These are phyloP conservation scores for Micromesistius poutassou DNA, from an alignment of 2,797 vertebrate species.

Conservation along the genomic window DNA sequence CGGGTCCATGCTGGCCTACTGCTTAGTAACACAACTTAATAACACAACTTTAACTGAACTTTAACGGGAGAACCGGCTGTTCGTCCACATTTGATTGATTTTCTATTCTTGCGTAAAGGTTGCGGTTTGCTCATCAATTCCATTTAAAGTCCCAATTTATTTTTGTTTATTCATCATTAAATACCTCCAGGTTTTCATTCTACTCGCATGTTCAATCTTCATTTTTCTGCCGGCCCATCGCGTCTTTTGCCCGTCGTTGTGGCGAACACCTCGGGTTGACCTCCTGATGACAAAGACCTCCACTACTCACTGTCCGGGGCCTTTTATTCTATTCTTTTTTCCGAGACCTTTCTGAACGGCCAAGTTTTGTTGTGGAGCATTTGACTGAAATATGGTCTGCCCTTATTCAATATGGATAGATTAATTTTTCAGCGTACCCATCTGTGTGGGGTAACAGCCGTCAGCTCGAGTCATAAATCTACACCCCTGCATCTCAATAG, in stretches of 20 bases:
- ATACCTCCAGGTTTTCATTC: constrained; percentile 31
- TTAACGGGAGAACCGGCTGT: too few relatives aligned
- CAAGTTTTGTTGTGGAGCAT: constrained; percentile 61
- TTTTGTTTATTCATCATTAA: constrained; percentile 38
- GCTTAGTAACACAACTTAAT: too few relatives aligned
- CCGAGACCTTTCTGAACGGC: constrained; percentile 44
- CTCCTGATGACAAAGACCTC: constrained; percentile 62
- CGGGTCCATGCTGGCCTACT: background rate
- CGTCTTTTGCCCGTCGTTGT: constrained; percentile 14
- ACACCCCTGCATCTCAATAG: constrained; percentile 38
- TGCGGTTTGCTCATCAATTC: constrained; percentile 30
- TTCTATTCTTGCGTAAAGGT: background rate
- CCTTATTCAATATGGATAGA: constrained; percentile 61
- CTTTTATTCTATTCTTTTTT: constrained; percentile 62
- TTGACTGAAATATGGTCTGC: constrained; percentile 62
- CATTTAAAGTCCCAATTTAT: constrained; percentile 3
- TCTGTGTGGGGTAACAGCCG: constrained; percentile 59
- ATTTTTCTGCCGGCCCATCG: constrained; percentile 41
- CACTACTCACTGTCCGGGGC: constrained; percentile 69
- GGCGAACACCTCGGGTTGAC: constrained; percentile 78
- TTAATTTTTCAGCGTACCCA: constrained; percentile 68
- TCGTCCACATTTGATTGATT: background rate
- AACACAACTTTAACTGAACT: too few relatives aligned
- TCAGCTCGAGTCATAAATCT: constrained; percentile 67
- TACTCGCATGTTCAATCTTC: constrained; percentile 23